Base-by-base conservation (phyloP, 2,888 invertebrate species). In the Yponomeuta evonymella region DNA sequence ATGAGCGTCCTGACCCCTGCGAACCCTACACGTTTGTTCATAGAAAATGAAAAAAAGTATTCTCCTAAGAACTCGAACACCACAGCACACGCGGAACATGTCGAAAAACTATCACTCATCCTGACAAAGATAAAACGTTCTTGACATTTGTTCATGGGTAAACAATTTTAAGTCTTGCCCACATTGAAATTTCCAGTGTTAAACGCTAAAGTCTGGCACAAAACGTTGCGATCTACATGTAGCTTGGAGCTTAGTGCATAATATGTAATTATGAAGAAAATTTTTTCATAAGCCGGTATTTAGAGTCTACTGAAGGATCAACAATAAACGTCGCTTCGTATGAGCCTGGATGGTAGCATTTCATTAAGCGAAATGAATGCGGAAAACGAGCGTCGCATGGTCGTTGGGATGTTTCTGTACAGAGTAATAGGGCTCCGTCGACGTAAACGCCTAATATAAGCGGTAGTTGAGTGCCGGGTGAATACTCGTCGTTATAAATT, bases 341-440 rank as follows among this genome's bases (percentile, higher is more conserved):
- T 78, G 79, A 81, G 80, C 76, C 78, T 78, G 78, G 29, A 51
- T 67, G 83, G 81, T 84, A 84, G 83, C 84, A 86, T 88, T 88
- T 88, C 84, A 87, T 88, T 86, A 86, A 81, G 75, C 83, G 83
- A 81, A 83, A 86, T 87, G 85, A 86, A 88, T 83, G 83, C 81
- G 83, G 82, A 83, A 85, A 84, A 85, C 77, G 84, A 81, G 81
- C 74, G 74, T 67, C 72, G 36, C 62, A 69, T 69, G 58, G 70
- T 69, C 12, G 64, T 69, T n/a, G 73, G 73, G 73, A 79, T 81
- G 76, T 79, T 83, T 83, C 80, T 79, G 76, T 80, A 78, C 74
- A 75, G 75, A 78, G 79, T 81, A 83, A 76, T 77, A 75, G 76
- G 76, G 72, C 75, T 73, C 73, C 73, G 77, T 75, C 75, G 77